Evolutionary conservation across 2,797 vertebrate genomes (phyloP).

Genomic region (Enteromius fasciolatus): DNA sequence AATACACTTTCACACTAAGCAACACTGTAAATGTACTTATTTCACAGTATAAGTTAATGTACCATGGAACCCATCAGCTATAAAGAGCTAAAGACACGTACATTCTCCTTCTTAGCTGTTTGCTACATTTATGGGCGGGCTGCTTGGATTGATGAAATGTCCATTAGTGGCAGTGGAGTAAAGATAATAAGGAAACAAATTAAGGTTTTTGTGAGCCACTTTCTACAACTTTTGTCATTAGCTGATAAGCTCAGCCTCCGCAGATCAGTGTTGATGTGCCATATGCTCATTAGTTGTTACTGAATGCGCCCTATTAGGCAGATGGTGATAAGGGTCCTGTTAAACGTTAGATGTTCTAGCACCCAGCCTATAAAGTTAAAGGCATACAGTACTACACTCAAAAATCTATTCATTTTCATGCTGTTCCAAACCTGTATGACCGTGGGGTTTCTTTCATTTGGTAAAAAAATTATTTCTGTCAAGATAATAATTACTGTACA

Average conservation of each 20-base stretch:
- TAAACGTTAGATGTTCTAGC: background rate
- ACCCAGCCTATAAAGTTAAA: background rate
- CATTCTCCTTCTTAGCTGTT: background rate
- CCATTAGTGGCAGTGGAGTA: slow-evolving; percentile 32
- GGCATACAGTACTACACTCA: background rate
- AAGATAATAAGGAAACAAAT: slow-evolving; percentile 33
- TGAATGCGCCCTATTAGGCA: background rate
- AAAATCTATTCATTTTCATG: background rate
- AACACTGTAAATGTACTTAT: slow-evolving; percentile 9
- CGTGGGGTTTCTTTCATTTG: background rate
- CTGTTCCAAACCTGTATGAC: background rate
- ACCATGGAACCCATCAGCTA: background rate
- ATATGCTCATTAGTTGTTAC: slow-evolving; percentile 17
- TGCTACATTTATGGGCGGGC: background rate
- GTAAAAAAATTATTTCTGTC: background rate
- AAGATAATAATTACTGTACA: background rate
- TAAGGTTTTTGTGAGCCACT: background rate
- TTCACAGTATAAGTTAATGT: background rate
- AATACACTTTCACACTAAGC: background rate
- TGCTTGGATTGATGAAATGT: background rate
- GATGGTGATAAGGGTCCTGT: background rate
- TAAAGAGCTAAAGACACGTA: background rate
- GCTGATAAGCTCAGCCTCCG: slow-evolving; percentile 4
- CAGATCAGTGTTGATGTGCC: slow-evolving; percentile 11
- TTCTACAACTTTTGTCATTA: slow-evolving; percentile 19